Evolutionary conservation across 1,140 invertebrate genomes (phyloP).

Genomic region (Calephelis virginiensis): DNA sequence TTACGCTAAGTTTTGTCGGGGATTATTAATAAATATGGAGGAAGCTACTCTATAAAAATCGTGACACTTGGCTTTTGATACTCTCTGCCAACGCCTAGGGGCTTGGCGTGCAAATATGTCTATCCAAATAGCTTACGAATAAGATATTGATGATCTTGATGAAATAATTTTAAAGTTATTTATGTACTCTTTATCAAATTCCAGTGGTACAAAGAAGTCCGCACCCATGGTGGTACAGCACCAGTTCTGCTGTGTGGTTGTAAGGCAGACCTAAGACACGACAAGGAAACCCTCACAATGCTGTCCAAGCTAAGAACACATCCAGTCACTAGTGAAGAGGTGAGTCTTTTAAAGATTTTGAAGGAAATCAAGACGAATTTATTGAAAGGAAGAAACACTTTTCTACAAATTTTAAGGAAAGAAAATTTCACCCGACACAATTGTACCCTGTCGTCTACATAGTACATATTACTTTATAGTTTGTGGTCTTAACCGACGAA

Average conservation of each 20-base stretch:
- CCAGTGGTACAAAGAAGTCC: conserved; percentile 84
- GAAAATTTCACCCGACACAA: no score
- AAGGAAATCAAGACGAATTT: not conserved
- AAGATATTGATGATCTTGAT: not conserved
- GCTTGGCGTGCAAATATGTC: no score
- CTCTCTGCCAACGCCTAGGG: no score
- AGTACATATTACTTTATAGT: no score
- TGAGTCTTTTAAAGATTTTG: conserved; percentile 25
- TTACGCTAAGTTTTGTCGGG: no score
- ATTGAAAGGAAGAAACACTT: no score
- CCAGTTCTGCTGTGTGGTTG: conserved; percentile 84
- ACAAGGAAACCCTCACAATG: conserved; percentile 77
- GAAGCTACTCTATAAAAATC: no score
- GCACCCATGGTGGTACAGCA: conserved; percentile 82
- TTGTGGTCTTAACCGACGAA: no score
- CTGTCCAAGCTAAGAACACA: conserved; percentile 76
- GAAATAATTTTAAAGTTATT: not conserved
- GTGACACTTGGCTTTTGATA: no score
- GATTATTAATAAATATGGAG: no score
- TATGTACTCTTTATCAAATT: conserved; percentile 26
- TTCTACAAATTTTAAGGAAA: no score
- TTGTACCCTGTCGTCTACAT: no score
- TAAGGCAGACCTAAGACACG: conserved; percentile 79
- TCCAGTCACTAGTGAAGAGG: conserved; percentile 81
- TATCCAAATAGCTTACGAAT: not conserved